A percentile compares a stretch with the other conserved stretches of the same genome.
These are phyloP conservation scores for Notolabrus celidotus DNA, from an alignment of 2,797 vertebrate genomes.

Conservation along the genomic window DNA sequence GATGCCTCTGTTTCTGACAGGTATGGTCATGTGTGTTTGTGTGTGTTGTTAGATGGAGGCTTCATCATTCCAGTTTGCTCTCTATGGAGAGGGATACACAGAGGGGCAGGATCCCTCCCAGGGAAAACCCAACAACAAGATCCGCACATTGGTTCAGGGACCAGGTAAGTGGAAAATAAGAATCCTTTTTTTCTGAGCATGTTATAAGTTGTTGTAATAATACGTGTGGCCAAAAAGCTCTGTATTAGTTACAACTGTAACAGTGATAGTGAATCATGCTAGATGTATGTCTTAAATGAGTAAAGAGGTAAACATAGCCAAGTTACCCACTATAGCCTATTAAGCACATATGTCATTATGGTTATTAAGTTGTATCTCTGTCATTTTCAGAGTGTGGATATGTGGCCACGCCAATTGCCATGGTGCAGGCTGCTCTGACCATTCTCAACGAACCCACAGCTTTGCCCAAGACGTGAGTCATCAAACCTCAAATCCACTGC, in stretches of 20 bases:
- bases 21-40: conserved; percentile 10
- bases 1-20: not conserved
- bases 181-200: too few species aligned
- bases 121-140: conserved; percentile 91
- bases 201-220: too few species aligned
- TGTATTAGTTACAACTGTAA: too few species aligned
- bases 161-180: conserved; percentile 85
- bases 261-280: too few species aligned
- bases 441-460: conserved; percentile 89
- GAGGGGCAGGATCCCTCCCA: conserved; percentile 83
- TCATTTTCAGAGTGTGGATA: conserved; percentile 89
- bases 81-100: conserved; percentile 93
- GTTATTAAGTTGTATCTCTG: conserved; percentile 7
- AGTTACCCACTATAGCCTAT: not conserved
- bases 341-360: not conserved
- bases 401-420: conserved; percentile 91
- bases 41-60: conserved; percentile 87
- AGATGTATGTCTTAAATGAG: not conserved
- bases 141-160: conserved; percentile 93
- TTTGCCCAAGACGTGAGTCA: conserved; percentile 91
- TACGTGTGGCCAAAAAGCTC: too few species aligned
- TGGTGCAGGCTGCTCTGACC: conserved; percentile 94
- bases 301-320: not conserved
- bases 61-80: conserved; percentile 91
- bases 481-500: not conserved